Evolutionary conservation across 2,113 vertebrate genomes (phyloP).

Genomic region (Oreochromis aureus): DNA sequence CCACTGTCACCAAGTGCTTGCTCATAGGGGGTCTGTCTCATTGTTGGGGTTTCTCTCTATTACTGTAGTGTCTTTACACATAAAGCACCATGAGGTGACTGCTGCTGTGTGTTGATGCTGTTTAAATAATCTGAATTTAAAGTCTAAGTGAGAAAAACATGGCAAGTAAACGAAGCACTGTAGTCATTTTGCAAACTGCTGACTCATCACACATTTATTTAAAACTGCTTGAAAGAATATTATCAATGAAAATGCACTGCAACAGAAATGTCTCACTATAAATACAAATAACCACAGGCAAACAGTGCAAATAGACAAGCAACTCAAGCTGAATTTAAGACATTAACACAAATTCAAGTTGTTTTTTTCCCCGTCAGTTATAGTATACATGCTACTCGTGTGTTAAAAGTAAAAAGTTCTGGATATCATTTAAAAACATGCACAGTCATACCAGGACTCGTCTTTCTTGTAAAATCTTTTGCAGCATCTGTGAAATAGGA

Average conservation of each 20-base stretch:
- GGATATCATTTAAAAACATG: background rate
- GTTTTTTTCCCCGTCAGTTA: background rate
- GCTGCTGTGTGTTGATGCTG: background rate
- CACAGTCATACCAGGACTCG: background rate
- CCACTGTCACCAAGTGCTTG: background rate
- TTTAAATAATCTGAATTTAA: background rate
- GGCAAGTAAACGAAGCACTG: background rate
- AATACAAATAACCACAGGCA: background rate
- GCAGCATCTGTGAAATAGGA: background rate
- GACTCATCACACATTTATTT: constrained; percentile 29
- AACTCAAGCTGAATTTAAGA: background rate
- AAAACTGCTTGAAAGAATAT: constrained; percentile 27
- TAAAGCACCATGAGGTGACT: background rate
- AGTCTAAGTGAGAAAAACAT: background rate
- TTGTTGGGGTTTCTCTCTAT: background rate
- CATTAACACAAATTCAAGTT: constrained; percentile 7
- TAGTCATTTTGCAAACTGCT: background rate
- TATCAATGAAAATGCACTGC: background rate
- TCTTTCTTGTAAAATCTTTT: background rate
- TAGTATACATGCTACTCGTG: background rate
- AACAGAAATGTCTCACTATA: background rate
- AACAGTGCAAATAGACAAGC: constrained; percentile 6
- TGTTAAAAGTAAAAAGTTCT: background rate
- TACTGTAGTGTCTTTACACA: background rate
- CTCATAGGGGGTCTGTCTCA: background rate